Base-by-base conservation (phyloP, 2,113 vertebrate species). In the Chaetodon auriga region DNA sequence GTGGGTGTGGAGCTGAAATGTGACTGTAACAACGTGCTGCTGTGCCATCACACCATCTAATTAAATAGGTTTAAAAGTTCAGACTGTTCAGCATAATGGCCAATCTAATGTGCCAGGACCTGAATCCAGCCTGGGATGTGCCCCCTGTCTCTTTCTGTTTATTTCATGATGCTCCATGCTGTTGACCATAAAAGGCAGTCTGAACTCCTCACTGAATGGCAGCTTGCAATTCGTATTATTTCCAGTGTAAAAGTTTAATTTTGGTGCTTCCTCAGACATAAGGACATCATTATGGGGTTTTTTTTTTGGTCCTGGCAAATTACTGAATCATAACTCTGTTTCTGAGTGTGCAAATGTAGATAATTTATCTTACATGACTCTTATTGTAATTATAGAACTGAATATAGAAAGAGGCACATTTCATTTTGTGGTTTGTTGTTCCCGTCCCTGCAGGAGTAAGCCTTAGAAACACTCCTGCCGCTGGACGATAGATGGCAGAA, bases 401-500 rank as follows among this genome's bases (percentile, higher is more conserved):
- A 41, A 38, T 62, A 12, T 62, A 21, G 35, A 62, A 38, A 61
- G 25, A 60, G 7, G 58, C 8, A 63, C 19, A n/a, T 5, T 6
- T 21, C 5, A 11, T 41, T 41, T 41, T n/a, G 12, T 25, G 13
- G 41, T 43, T 23, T 65, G n/a, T 64, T 23, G 38, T 15, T 45
- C 11, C 41, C 23, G 62, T 45, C 19, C 7, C 3, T 10, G 18
- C 5, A 18, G 12, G 46, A 19, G 49, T 25, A 14, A 55, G 16
- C 25, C 6, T 53, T 23, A 51, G 16, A 43, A 45, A 60, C 71
- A 75, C 7, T 66, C 38, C 75, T 49, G 2, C 49, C 35, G 48
- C 5, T 71, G 64, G 35, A 71, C 68, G 18, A 45, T 35, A 84
- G 84, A 49, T 72, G 90, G 80, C 72, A 84, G 83, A 74, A 43